A percentile compares a stretch with the other conserved stretches of the same genome.
Conservation (phyloP, 2,888 invertebrate species). For the Plutella xylostella region DNA sequence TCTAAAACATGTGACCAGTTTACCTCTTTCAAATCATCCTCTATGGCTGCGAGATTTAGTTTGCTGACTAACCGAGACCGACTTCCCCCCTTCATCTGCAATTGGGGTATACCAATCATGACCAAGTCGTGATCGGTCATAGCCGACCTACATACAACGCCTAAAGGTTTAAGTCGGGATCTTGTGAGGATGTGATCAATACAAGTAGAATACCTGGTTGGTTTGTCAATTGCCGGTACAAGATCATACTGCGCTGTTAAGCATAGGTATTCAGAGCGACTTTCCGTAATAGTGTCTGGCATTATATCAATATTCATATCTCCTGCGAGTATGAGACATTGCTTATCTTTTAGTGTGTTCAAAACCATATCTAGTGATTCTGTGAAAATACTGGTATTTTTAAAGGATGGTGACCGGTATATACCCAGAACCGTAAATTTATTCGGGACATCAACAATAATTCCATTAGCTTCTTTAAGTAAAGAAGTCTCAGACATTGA, state of each 20-base stretch:
- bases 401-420: not conserved
- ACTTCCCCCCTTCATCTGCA: not conserved
- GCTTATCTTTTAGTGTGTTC: not conserved
- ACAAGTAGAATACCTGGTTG: not conserved
- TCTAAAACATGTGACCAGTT: not conserved
- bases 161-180: not conserved
- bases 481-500: not conserved
- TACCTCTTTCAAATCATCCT: not conserved
- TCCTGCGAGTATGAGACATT: not conserved
- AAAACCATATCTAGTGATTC: not conserved
- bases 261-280: not conserved
- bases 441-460: not conserved
- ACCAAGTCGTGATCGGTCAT: not conserved
- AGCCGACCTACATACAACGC: not conserved
- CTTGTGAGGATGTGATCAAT: not conserved
- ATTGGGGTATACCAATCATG: not conserved
- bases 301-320: not conserved
- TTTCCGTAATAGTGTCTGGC: not conserved
- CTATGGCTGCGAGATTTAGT: not conserved
- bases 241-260: not conserved
- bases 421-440: not conserved
- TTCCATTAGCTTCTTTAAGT: not conserved
- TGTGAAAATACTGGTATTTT: not conserved
- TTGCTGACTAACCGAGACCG: not conserved
- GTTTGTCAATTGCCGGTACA: not conserved